Conservation (phyloP, 1,140 invertebrate species). For the Tenebrio molitor region DNA sequence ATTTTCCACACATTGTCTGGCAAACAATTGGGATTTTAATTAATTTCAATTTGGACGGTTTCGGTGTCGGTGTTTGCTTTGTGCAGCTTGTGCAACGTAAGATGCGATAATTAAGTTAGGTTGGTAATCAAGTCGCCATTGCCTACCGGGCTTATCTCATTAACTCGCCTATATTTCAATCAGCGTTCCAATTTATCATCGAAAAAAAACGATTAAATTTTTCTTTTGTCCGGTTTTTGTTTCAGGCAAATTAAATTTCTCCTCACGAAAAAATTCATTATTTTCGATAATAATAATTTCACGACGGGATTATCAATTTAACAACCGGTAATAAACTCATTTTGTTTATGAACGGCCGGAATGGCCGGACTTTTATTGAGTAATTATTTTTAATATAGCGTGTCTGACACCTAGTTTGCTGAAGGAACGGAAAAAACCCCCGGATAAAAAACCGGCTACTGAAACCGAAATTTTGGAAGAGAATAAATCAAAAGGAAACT, state of each 20-base stretch:
- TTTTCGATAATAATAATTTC: constrained; percentile 42
- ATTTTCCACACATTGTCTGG: background rate
- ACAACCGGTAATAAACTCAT: constrained; percentile 47
- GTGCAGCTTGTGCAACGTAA: constrained; percentile 41
- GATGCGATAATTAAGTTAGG: constrained; percentile 47
- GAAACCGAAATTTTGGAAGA: constrained; percentile 23
- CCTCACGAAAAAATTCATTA: constrained; percentile 30
- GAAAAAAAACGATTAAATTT: constrained; percentile 29
- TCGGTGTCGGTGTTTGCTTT: constrained; percentile 36
- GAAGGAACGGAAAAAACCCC: constrained; percentile 48
- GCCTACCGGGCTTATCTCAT: constrained; percentile 49
- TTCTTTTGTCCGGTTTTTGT: constrained; percentile 30
- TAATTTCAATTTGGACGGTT: constrained; percentile 27
- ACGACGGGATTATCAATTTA: constrained; percentile 53
- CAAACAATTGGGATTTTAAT: constrained; percentile 13
- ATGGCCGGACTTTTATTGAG: constrained; percentile 55
- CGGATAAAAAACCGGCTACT: constrained; percentile 46
- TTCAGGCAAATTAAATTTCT: constrained; percentile 34
- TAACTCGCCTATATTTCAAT: constrained; percentile 49
- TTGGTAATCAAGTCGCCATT: constrained; percentile 33
- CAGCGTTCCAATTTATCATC: constrained; percentile 44
- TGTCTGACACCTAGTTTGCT: constrained; percentile 53
- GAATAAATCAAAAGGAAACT: constrained; percentile 21
- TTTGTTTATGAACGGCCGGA: constrained; percentile 25
- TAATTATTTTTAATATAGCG: constrained; percentile 55